Base-by-base conservation (phyloP, 2,113 vertebrate genomes). In the Hydrolagus affinis region DNA sequence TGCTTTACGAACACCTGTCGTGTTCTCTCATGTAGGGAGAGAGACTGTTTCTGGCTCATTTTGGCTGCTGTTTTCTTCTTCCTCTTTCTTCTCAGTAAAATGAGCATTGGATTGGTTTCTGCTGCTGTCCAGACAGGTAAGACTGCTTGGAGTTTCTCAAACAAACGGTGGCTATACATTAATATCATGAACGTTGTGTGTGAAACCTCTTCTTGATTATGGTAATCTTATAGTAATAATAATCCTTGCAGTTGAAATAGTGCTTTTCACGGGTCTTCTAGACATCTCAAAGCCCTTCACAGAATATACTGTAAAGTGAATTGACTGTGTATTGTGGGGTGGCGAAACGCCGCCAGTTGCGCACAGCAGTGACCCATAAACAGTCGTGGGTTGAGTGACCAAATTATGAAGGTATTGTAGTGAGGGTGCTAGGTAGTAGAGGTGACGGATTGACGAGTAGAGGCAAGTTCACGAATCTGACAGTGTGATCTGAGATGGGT, bases 1-100 rank as follows among this genome's bases (percentile, higher is more conserved):
- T 75, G 8, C 32, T 57, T 75, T n/a, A 56, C 56, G 73, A 75
- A 75, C 73, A 75, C 73, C 73, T 75, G 32, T 75, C 73, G 21
- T 17, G 17, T 3, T 71, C 9, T 14, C 70, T 71, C 23, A 7
- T 15, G 15, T 2, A 69, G 66, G 11, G 32, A 21, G 19, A 75
- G 32, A n/a, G 56, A 21, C 32, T 74, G 30, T 44, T 21, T 15
- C 32, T 75, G 73, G 21, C 66, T 69, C 66, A 21, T 69, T n/a
- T 69, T 75, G 73, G 28, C 11, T 75, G 32, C 73, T 57, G 72
- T 74, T 74, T 56, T 17, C 72, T 74, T 21, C 14, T 74, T 74
- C 10, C 72, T 9, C 73, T 17, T 6, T 56, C 72, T 56, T 56
- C 73, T 75, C n/a, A 44, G 17, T 56, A 75, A 75, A 75, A 56